These are phyloP conservation scores for Crax fasciolata DNA, from an alignment of 2,797 vertebrate genomes.

Conservation along the genomic window DNA sequence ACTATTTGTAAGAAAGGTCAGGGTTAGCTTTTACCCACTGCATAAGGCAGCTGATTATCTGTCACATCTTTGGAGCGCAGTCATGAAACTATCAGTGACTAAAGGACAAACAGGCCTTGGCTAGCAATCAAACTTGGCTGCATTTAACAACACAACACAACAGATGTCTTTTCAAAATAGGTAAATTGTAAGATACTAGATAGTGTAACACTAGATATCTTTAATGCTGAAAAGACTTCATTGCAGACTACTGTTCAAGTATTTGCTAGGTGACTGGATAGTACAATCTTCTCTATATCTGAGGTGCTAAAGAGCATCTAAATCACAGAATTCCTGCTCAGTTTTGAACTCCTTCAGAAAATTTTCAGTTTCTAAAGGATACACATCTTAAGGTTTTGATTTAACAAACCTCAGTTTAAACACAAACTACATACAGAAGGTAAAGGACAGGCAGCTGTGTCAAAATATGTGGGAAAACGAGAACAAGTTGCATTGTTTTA, in stretches of 20 bases:
- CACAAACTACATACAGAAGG: neutral
- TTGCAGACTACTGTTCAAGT: neutral
- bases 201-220: neutral
- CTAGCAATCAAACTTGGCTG: slow-evolving; percentile 31
- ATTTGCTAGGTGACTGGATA: neutral
- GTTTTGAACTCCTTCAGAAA: neutral
- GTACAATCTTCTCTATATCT: neutral
- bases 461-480: neutral
- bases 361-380: neutral
- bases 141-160: neutral
- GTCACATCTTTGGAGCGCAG: slow-evolving; percentile 46
- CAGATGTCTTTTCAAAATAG: slow-evolving; percentile 65
- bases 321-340: neutral
- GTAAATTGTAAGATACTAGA: slow-evolving; percentile 20
- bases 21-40: slow-evolving; percentile 45
- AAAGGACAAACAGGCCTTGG: slow-evolving; percentile 57
- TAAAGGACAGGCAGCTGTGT: neutral
- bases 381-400: neutral
- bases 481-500: neutral
- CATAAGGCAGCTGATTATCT: slow-evolving; percentile 52
- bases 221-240: neutral
- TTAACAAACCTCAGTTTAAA: neutral
- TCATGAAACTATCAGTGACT: slow-evolving; percentile 38
- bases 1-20: slow-evolving; percentile 66
- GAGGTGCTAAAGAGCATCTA: neutral